Evolutionary conservation across 2,797 vertebrate genomes (phyloP).

Genomic region (Argyrosomus regius): DNA sequence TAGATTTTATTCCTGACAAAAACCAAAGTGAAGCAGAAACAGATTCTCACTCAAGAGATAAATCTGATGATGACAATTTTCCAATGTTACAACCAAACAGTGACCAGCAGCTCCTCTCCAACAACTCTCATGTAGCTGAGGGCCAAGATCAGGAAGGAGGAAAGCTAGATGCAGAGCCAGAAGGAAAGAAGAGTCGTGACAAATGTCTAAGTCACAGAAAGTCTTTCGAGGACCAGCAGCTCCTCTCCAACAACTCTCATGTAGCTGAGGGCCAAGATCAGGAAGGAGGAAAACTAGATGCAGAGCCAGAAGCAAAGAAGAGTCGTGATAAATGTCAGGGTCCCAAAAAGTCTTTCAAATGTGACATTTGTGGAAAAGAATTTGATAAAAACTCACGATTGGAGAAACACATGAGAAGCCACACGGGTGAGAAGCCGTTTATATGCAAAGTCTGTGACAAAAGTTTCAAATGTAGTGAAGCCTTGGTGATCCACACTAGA

Average conservation of each 20-base stretch:
- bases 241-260: no score
- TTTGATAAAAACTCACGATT: not conserved
- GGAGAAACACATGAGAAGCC: not conserved
- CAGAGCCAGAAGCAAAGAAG: not conserved
- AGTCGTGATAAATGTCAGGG: not conserved
- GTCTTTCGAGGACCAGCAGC: no score
- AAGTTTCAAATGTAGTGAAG: not conserved
- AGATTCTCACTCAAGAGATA: no score
- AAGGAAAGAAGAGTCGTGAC: no score
- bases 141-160: no score
- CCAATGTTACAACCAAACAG: not conserved
- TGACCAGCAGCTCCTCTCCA: not conserved
- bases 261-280: not conserved
- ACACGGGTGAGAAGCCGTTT: not conserved
- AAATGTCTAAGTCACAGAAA: no score
- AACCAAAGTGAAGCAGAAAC: not conserved
- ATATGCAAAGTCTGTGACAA: not conserved
- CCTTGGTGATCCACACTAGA: not conserved
- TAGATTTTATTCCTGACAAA: no score
- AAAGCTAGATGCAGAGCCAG: no score
- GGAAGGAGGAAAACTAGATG: not conserved
- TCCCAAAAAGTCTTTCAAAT: not conserved
- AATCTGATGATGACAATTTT: no score
- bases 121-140: no score
- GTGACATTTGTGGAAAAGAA: constrained; percentile 7